phyloP scores from a whole-genome alignment of 2,113 vertebrate species.

The Alces alces region DNA sequence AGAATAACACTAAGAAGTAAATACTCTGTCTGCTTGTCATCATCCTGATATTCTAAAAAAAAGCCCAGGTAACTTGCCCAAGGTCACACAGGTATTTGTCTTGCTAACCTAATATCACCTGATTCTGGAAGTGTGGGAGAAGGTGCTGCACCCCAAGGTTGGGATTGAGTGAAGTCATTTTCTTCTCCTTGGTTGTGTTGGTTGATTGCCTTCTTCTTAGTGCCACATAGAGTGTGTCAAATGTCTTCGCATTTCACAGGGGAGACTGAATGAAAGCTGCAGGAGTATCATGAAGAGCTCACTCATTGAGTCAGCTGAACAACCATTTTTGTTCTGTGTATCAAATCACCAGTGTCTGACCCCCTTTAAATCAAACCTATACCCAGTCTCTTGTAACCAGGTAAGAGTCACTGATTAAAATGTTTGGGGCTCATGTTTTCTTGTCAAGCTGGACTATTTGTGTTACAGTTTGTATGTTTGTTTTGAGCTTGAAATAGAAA shows the following conservation, averaged over 20 bases:
- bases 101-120: not conserved
- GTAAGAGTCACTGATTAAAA: conserved; percentile 70
- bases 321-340: not conserved
- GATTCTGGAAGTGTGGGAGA: not conserved
- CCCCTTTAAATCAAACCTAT: conserved; percentile 49
- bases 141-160: too few species aligned
- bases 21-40: not conserved
- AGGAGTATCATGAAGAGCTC: conserved; percentile 20
- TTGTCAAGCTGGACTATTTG: conserved; percentile 30
- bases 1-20: not conserved
- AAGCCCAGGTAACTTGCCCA: not conserved
- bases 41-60: not conserved
- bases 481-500: conserved; percentile 30
- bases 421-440: conserved; percentile 25
- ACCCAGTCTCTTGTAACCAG: conserved; percentile 45
- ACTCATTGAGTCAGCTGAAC: not conserved
- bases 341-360: not conserved
- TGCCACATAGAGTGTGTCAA: not conserved
- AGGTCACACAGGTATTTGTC: not conserved
- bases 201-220: not conserved
- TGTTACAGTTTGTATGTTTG: not conserved
- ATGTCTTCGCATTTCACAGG: conserved; percentile 29
- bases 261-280: not conserved
- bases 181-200: not conserved
- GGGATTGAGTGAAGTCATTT: not conserved